These are phyloP conservation scores for Leptopilina drosophilae DNA, from an alignment of 2,888 invertebrate species.

Conservation along the genomic window DNA sequence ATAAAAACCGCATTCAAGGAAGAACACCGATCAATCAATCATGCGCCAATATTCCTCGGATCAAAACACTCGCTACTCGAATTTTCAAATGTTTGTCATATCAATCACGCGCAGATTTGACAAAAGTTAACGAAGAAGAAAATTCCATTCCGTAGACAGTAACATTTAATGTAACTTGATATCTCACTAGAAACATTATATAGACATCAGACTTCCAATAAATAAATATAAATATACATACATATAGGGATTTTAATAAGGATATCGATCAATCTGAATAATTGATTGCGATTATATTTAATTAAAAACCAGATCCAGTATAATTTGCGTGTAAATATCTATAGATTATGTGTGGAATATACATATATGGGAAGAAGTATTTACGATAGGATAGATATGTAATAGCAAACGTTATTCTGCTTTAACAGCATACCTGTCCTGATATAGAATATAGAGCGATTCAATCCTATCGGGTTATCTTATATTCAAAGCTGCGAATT, in stretches of 20 bases:
- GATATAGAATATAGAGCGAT: constrained; percentile 67
- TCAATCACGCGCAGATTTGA: constrained; percentile 26
- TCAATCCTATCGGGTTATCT: constrained; percentile 60
- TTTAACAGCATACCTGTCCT: constrained; percentile 53
- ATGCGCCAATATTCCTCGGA: neutral
- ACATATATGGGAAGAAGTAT: neutral
- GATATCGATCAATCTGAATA: constrained; percentile 3
- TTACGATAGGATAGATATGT: neutral
- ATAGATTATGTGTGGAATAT: no score
- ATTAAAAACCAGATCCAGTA: neutral
- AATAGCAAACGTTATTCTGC: constrained; percentile 50
- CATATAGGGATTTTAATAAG: neutral
- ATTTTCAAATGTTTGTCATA: neutral
- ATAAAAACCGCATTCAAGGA: neutral
- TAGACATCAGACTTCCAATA: neutral
- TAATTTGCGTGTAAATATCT: no score
- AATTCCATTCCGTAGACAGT: neutral
- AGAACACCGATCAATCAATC: neutral
- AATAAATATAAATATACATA: no score
- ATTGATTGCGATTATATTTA: constrained; percentile 1
- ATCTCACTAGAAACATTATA: constrained; percentile 6
- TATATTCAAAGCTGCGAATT: constrained; percentile 57
- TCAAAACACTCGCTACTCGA: constrained; percentile 1
- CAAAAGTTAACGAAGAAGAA: neutral
- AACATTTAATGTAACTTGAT: constrained; percentile 9